Percentiles rank a stretch among this genome's conserved stretches.
These are phyloP conservation scores for Notothenia rossii DNA, from an alignment of 2,113 vertebrate genomes.

Conservation along the genomic window DNA sequence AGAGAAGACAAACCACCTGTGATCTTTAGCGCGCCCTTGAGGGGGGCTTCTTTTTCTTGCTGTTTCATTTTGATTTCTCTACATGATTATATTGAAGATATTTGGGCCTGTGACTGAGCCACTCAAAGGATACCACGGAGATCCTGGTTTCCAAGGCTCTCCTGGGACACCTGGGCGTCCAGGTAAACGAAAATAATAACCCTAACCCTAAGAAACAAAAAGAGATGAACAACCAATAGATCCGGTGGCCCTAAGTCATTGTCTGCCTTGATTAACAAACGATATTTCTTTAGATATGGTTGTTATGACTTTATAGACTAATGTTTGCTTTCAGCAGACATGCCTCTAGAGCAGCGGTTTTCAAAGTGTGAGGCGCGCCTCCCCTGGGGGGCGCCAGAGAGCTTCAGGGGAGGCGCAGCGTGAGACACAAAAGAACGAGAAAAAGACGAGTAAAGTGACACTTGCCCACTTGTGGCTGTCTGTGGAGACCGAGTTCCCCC, in stretches of 20 bases:
- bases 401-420: no score
- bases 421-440: no score
- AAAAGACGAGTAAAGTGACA: no score
- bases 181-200: slow-evolving; percentile 42
- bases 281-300: not conserved
- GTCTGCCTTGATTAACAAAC: not conserved
- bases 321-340: not conserved
- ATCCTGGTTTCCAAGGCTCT: slow-evolving; percentile 60
- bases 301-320: not conserved
- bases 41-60: not conserved
- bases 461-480: no score
- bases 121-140: slow-evolving; percentile 65
- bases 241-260: not conserved
- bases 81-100: slow-evolving; percentile 43
- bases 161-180: slow-evolving; percentile 53
- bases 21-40: no score
- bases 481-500: no score
- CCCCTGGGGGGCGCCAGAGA: no score
- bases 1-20: no score
- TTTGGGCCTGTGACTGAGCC: not conserved
- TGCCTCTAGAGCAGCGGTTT: not conserved
- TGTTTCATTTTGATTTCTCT: not conserved
- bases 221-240: not conserved
- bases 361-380: no score
- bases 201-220: not conserved